These are phyloP conservation scores for Agrilus mali DNA, from an alignment of 2,888 invertebrate species.

Conservation along the genomic window DNA sequence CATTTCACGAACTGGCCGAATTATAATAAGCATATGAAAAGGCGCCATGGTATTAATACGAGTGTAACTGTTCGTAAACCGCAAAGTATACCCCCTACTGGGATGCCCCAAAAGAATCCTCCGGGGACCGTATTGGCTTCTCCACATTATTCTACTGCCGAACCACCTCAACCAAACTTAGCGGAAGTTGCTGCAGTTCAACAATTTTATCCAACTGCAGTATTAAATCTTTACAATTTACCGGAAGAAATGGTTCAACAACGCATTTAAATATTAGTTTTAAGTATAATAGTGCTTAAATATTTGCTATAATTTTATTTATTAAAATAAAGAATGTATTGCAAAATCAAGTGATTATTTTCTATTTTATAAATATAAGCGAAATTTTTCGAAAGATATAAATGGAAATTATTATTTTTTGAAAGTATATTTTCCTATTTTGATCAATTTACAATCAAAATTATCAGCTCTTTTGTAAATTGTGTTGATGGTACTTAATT, in stretches of 20 bases:
- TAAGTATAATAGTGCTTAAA: too few species aligned
- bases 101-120: slow-evolving; percentile 33
- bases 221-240: slow-evolving; percentile 28
- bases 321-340: too few species aligned
- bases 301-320: too few species aligned
- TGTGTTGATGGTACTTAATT: too few species aligned
- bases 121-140: slow-evolving; percentile 32
- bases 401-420: too few species aligned
- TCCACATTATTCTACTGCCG: slow-evolving; percentile 21
- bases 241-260: slow-evolving; percentile 27
- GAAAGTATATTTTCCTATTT: too few species aligned
- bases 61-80: slow-evolving; percentile 33
- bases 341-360: too few species aligned
- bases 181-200: slow-evolving; percentile 17
- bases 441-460: too few species aligned
- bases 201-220: slow-evolving; percentile 23
- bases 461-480: too few species aligned
- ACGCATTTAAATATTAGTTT: slow-evolving; percentile 5
- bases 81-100: slow-evolving; percentile 34
- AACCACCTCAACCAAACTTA: slow-evolving; percentile 12
- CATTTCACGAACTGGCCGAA: slow-evolving; percentile 75
- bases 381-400: too few species aligned
- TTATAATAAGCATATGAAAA: slow-evolving; percentile 71
- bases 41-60: slow-evolving; percentile 48
- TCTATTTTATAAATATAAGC: too few species aligned